Base-by-base conservation (phyloP, 2,888 invertebrate species). In the Mythimna vitellina region DNA sequence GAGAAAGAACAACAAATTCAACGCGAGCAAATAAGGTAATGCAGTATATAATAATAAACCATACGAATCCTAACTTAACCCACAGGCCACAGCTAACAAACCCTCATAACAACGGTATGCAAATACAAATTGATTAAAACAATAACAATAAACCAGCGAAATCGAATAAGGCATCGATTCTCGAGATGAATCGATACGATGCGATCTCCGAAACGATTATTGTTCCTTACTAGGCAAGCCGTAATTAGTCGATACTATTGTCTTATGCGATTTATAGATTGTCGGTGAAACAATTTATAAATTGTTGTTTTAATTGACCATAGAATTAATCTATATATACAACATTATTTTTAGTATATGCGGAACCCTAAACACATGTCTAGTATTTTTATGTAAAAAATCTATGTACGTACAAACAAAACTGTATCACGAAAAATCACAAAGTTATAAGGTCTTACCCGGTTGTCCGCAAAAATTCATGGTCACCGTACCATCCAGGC, bases 161-260 rank as follows among this genome's bases (percentile, higher is more conserved):
- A 91, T 92, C 93, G 93, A 93, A 94, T 93, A 94, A 94, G 93
- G 94, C 84, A 93, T 94, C 93, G 93, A 92, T 91, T 86, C 69
- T 89, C 88, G 89, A 91, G 90, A 89, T 90, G 87, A 89, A 90
- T 91, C 91, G 92, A 92, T 92, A 88, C 89, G 90, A 94, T 93
- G 90, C 84, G 85, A 85, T 86, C 81, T 75, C 75, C 62, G 72
- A 86, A 83, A 87, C 92, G 94, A 95, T 94, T 94, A 92, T 93
- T 94, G 93, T 94, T 90, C 95, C 95, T 89, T 94, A 95, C 91
- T 93, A 93, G 95, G 95, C 89, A 91, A 85, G 86, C 87, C 91
- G 85, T 95, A 95, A 95, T 95, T 95, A 94, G 93, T 90, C 81
- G 86, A 84, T 89, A 89, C 90, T 93, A 94, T 94, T 94, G 94